These are phyloP conservation scores for Botia almorhae DNA, from an alignment of 2,797 vertebrate genomes.

Conservation along the genomic window DNA sequence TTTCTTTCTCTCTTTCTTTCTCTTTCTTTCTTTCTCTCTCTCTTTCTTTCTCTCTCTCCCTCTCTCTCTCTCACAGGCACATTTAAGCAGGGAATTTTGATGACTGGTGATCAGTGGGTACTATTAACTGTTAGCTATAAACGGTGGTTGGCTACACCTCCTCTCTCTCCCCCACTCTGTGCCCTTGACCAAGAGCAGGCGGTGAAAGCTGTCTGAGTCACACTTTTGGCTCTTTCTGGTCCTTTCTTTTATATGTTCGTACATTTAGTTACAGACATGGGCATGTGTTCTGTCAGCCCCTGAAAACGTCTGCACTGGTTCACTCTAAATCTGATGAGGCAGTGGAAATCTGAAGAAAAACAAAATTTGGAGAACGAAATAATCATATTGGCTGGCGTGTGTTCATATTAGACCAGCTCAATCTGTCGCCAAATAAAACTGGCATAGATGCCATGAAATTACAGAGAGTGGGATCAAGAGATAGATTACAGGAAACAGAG, in stretches of 20 bases:
- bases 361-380: conserved; percentile 60
- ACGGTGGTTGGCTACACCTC: not conserved
- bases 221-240: not conserved
- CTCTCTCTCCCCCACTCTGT: not conserved
- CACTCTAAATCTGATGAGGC: conserved; percentile 7
- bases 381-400: conserved; percentile 57
- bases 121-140: conserved; percentile 13
- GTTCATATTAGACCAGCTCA: conserved; percentile 55
- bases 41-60: not conserved
- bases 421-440: conserved; percentile 61
- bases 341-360: conserved; percentile 44
- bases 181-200: conserved; percentile 12
- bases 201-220: conserved; percentile 3
- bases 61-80: no score
- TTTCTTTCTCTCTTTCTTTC: no score
- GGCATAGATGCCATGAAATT: conserved; percentile 28
- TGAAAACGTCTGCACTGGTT: not conserved
- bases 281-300: not conserved
- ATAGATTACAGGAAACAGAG: conserved; percentile 32
- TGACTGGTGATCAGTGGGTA: conserved; percentile 47
- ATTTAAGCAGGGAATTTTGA: conserved; percentile 47
- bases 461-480: conserved; percentile 13
- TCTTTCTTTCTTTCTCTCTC: not conserved
- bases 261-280: not conserved
- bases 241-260: not conserved